Conservation (phyloP, 2,888 invertebrate species). For the Noctua janthe region DNA sequence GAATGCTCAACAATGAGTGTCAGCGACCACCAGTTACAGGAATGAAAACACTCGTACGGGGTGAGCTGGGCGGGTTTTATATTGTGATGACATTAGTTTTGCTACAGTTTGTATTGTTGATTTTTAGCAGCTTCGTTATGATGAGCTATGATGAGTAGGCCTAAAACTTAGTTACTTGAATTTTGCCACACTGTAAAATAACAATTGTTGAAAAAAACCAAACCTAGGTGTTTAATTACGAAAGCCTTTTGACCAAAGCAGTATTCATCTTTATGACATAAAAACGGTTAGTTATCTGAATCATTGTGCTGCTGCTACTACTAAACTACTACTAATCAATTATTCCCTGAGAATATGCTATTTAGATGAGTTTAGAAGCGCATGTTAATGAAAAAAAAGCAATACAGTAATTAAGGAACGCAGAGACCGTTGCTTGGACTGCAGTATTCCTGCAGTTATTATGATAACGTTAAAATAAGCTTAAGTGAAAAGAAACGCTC, state of each 20-base stretch:
- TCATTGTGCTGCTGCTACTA: too few species aligned
- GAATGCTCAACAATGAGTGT: conserved; percentile 50
- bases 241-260: neutral
- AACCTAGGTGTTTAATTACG: neutral
- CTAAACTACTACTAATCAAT: too few species aligned
- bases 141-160: neutral
- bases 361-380: neutral
- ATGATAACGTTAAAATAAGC: too few species aligned
- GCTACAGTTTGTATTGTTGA: neutral
- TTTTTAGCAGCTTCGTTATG: neutral
- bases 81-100: neutral
- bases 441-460: neutral
- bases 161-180: neutral
- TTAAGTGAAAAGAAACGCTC: too few species aligned
- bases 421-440: neutral
- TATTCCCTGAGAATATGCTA: neutral
- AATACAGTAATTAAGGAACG: neutral
- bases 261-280: neutral
- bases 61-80: neutral
- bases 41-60: neutral
- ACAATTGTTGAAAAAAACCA: neutral
- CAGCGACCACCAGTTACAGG: conserved; percentile 10
- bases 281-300: too few species aligned
- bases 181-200: neutral
- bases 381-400: neutral